phyloP scores from a whole-genome alignment of 2,888 invertebrate genomes.

The Ceraclea dissimilis region DNA sequence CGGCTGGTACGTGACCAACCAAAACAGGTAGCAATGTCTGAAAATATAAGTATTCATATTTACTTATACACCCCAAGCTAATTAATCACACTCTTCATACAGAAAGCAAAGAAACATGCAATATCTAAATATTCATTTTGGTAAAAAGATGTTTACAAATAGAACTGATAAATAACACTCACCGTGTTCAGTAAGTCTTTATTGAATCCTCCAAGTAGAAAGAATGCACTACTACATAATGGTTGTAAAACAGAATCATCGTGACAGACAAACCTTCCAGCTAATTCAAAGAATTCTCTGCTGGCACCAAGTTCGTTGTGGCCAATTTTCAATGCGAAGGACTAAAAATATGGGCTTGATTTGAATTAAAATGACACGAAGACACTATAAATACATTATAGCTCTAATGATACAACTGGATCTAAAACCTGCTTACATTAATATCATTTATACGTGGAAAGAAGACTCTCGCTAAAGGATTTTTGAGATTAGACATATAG shows the following conservation, averaged over 20 bases:
- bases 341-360: background rate
- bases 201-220: constrained; percentile 48
- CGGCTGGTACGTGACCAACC: constrained; percentile 46
- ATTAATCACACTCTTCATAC: background rate
- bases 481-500: constrained; percentile 41
- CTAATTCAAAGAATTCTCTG: constrained; percentile 36
- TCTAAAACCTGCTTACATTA: constrained; percentile 38
- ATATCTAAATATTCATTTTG: no score
- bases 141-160: no score
- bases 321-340: constrained; percentile 33
- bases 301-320: constrained; percentile 52
- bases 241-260: constrained; percentile 39
- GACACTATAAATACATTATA: constrained; percentile 34
- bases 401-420: background rate
- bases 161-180: no score
- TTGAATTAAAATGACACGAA: constrained; percentile 37
- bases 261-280: constrained; percentile 40
- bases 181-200: constrained; percentile 36
- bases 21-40: constrained; percentile 48
- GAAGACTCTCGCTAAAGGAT: constrained; percentile 43
- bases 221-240: constrained; percentile 52
- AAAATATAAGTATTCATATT: constrained; percentile 24
- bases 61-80: background rate
- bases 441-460: constrained; percentile 41
- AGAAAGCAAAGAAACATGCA: no score